phyloP scores from a whole-genome alignment of 2,113 vertebrate genomes.

The Myotis yumanensis region DNA sequence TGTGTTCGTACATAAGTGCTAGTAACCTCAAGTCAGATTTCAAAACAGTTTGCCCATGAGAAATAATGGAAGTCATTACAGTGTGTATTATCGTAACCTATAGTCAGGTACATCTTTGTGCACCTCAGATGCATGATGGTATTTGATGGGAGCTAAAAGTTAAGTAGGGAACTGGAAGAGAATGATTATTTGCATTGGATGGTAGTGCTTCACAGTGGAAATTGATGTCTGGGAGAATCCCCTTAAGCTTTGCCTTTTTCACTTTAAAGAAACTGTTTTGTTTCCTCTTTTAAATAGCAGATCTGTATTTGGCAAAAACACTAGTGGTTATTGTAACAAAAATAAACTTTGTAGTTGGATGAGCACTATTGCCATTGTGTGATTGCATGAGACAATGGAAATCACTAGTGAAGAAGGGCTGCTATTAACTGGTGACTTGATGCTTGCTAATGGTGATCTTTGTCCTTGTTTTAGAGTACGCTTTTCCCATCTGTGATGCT shows the following conservation, averaged over 20 bases:
- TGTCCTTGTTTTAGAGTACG: background rate
- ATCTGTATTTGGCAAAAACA: slow-evolving; percentile 36
- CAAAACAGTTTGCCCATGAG: background rate
- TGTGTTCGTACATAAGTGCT: slow-evolving; percentile 4
- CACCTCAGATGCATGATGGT: background rate
- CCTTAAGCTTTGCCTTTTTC: background rate
- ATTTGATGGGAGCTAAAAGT: background rate
- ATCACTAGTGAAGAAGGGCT: slow-evolving; percentile 13
- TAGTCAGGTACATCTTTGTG: background rate
- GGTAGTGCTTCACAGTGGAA: background rate
- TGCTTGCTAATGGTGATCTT: background rate
- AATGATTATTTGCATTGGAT: background rate
- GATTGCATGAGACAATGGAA: slow-evolving; percentile 3
- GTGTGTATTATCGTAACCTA: background rate
- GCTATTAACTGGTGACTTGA: background rate
- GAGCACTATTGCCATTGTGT: background rate
- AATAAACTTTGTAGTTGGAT: slow-evolving; percentile 40
- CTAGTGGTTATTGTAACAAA: slow-evolving; percentile 13
- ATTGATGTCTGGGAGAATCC: background rate
- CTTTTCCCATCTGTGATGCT: background rate
- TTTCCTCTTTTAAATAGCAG: background rate
- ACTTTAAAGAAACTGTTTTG: slow-evolving; percentile 47
- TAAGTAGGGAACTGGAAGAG: slow-evolving; percentile 20
- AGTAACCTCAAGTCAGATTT: slow-evolving; percentile 10
- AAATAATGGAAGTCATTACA: slow-evolving; percentile 14